Evolutionary conservation across 2,113 vertebrate species (phyloP).

Genomic region (Chloropsis hardwickii): DNA sequence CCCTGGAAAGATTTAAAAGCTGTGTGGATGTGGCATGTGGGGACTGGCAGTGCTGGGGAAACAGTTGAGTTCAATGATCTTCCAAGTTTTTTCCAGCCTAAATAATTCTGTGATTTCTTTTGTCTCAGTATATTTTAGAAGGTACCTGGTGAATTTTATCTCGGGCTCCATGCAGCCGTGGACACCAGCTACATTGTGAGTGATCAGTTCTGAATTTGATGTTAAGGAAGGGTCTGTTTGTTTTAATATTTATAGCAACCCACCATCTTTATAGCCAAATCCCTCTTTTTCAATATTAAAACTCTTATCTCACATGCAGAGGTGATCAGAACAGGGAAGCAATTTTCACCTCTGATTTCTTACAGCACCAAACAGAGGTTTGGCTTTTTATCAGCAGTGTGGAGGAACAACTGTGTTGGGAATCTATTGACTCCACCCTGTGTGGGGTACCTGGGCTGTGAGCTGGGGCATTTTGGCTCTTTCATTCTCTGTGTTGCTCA

Average conservation of each 20-base stretch:
- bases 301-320: neutral
- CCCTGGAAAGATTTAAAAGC: neutral
- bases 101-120: neutral
- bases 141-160: neutral
- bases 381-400: neutral
- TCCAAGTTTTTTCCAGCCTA: neutral
- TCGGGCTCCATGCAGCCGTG: neutral
- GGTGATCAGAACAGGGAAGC: neutral
- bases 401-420: neutral
- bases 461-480: neutral
- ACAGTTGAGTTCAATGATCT: too few species aligned
- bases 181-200: neutral
- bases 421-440: neutral
- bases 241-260: neutral
- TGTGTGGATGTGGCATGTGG: neutral
- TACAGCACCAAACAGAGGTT: neutral
- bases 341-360: neutral
- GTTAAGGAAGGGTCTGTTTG: neutral
- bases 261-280: neutral
- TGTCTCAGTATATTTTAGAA: neutral
- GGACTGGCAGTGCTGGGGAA: neutral
- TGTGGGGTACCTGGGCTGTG: accelerated
- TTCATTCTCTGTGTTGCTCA: neutral
- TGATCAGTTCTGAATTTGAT: neutral
- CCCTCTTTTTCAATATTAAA: neutral